phyloP scores from a whole-genome alignment of 2,888 invertebrate genomes.

The Chydorus sphaericus region DNA sequence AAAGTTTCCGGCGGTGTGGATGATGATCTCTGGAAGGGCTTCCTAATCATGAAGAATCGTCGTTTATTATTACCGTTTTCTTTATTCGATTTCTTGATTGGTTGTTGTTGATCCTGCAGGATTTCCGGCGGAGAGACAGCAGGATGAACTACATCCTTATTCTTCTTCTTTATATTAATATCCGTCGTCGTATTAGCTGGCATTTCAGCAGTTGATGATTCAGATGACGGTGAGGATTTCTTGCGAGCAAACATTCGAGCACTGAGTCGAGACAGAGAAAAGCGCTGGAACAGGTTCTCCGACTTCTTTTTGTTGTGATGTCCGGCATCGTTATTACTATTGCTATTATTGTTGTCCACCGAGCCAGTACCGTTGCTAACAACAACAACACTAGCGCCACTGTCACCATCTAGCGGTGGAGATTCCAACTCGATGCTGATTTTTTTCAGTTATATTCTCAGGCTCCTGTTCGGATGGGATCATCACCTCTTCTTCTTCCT shows the following conservation, averaged over 20 bases:
- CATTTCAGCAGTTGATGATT: background rate
- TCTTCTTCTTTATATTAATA: too few species aligned
- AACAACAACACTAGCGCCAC: background rate
- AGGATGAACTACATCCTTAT: background rate
- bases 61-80: too few species aligned
- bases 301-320: background rate
- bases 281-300: slow-evolving; percentile 9
- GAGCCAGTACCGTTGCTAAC: background rate
- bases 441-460: background rate
- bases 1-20: background rate
- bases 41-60: background rate
- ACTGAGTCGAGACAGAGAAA: slow-evolving; percentile 12
- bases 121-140: background rate
- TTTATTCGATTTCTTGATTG: too few species aligned
- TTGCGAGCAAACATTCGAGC: slow-evolving; percentile 13
- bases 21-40: background rate
- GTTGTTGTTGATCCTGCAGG: too few species aligned
- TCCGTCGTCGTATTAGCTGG: background rate
- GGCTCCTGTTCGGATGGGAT: background rate
- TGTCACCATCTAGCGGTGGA: too few species aligned
- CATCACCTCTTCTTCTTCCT: background rate
- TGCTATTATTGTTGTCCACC: background rate
- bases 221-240: background rate
- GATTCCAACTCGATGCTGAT: background rate
- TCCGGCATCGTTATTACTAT: background rate